A percentile compares a stretch with the other conserved stretches of the same genome.
Conservation (phyloP, 2,797 vertebrate species). For the Tenualosa thibaudeaui region DNA sequence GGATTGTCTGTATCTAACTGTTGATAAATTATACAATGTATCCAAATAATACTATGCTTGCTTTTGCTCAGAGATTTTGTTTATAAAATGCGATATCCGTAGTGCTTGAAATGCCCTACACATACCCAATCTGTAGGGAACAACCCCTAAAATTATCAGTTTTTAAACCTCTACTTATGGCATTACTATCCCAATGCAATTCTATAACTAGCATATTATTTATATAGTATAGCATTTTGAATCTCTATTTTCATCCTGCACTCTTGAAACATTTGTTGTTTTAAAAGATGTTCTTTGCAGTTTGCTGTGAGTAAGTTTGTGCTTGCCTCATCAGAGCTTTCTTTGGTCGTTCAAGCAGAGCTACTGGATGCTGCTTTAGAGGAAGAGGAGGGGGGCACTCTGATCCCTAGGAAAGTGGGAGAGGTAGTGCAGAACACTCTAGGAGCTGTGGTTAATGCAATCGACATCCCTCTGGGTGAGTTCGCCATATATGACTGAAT, state of each 20-base stretch:
- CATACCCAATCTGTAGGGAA: no score
- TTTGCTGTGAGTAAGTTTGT: background rate
- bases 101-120: no score
- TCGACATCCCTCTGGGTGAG: slow-evolving; percentile 92
- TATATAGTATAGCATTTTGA: background rate
- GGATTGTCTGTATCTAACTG: no score
- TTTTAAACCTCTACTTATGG: background rate
- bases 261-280: background rate
- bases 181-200: background rate
- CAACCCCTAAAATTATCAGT: background rate
- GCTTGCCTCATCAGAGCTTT: background rate
- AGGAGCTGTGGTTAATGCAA: slow-evolving; percentile 93
- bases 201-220: background rate
- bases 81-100: no score
- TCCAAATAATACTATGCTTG: no score
- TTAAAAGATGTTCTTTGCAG: background rate
- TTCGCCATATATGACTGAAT: no score
- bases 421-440: slow-evolving; percentile 97
- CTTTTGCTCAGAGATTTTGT: no score
- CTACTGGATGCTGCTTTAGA: slow-evolving; percentile 76
- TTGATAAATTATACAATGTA: no score
- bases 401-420: slow-evolving; percentile 90
- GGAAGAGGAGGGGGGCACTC: slow-evolving; percentile 91
- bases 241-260: background rate
- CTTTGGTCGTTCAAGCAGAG: slow-evolving; percentile 59